Conservation (phyloP, 2,797 vertebrate species). For the Hozukius guyotensis region DNA sequence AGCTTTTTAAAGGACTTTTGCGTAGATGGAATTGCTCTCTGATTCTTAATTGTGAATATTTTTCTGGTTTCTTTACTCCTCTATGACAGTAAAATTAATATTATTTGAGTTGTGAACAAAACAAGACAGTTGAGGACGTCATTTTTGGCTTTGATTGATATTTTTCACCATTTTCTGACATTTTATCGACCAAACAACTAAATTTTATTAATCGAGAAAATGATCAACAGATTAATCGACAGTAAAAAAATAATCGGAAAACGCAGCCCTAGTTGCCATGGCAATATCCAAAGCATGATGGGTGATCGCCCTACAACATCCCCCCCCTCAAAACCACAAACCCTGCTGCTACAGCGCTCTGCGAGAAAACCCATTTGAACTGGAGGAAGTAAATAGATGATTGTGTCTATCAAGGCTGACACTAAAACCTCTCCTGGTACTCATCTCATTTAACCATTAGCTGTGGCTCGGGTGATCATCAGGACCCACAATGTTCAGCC, state of each 20-base stretch:
- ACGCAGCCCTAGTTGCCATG: constrained; percentile 21
- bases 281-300: not conserved
- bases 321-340: not conserved
- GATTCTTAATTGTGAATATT: too few relatives aligned
- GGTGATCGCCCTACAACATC: constrained; percentile 6
- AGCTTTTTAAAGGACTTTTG: not conserved
- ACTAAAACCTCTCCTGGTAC: constrained; percentile 23
- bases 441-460: constrained; percentile 41
- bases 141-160: too few relatives aligned
- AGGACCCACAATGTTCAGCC: not conserved
- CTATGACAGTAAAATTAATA: too few relatives aligned
- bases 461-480: not conserved
- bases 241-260: too few relatives aligned
- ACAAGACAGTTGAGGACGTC: too few relatives aligned
- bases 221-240: too few relatives aligned
- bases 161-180: too few relatives aligned
- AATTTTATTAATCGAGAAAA: too few relatives aligned
- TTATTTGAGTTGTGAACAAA: too few relatives aligned
- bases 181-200: too few relatives aligned
- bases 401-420: constrained; percentile 23
- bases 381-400: constrained; percentile 30
- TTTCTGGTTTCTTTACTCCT: too few relatives aligned
- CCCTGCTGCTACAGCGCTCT: not conserved
- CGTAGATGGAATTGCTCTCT: not conserved
- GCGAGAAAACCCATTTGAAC: constrained; percentile 6